Conservation (phyloP, 2,888 invertebrate genomes). For the Lordiphosa fenestrarum region DNA sequence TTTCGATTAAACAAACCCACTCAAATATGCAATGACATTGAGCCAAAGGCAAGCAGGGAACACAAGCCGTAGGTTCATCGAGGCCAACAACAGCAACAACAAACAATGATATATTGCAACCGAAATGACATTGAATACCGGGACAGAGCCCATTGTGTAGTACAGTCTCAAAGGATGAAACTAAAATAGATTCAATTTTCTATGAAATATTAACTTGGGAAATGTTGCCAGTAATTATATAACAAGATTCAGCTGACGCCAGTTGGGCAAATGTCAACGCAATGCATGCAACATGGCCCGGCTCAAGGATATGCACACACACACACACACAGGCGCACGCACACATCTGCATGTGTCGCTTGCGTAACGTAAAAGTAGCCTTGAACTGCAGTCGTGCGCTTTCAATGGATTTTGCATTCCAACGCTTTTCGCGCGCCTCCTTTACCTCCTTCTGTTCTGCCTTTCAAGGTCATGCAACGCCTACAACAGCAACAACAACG, state of each 20-base stretch:
- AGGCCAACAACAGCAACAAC: slow-evolving; percentile 1
- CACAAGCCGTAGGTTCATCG: not conserved
- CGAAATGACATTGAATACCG: slow-evolving; percentile 6
- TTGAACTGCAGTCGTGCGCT: slow-evolving; percentile 73
- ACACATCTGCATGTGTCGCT: slow-evolving; percentile 34
- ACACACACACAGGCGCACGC: slow-evolving; percentile 11
- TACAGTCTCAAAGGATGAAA: not conserved
- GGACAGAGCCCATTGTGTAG: not conserved
- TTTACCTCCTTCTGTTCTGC: slow-evolving; percentile 26
- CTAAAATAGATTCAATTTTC: not conserved
- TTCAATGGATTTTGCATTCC: slow-evolving; percentile 75
- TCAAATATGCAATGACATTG: slow-evolving; percentile 73
- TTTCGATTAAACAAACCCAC: slow-evolving; percentile 71
- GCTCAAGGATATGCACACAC: slow-evolving; percentile 55
- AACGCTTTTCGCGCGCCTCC: slow-evolving; percentile 40
- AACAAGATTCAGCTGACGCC: slow-evolving; percentile 27
- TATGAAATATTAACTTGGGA: not conserved
- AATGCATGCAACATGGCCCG: slow-evolving; percentile 52
- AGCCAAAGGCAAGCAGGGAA: slow-evolving; percentile 50
- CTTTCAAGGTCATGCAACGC: slow-evolving; percentile 44
- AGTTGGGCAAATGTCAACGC: slow-evolving; percentile 55
- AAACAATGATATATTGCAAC: slow-evolving; percentile 19
- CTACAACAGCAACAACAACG: slow-evolving; percentile 8
- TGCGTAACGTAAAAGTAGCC: slow-evolving; percentile 75
- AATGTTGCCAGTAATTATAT: slow-evolving; percentile 31